Conservation (phyloP, 2,797 vertebrate genomes). For the Acropternis orthonyx region DNA sequence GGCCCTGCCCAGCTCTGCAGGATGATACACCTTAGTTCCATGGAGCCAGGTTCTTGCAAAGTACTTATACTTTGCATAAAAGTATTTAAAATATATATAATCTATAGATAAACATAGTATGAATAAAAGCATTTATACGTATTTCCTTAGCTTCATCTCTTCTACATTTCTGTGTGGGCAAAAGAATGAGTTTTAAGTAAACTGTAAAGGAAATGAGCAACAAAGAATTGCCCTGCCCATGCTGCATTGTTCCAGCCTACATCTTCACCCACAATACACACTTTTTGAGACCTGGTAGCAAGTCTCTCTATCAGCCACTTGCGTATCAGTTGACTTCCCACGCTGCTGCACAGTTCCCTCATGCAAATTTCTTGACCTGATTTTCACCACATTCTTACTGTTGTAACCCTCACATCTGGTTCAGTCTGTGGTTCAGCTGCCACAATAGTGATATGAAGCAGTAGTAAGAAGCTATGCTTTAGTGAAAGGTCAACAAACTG, state of each 20-base stretch:
- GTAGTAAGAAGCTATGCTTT: not conserved
- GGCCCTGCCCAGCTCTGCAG: not conserved
- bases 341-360: rapidly evolving
- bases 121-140: not conserved
- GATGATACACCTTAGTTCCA: not conserved
- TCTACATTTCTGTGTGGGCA: not conserved
- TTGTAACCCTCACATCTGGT: not conserved
- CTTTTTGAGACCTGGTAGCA: not conserved
- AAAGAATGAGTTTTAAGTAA: not conserved
- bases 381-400: not conserved
- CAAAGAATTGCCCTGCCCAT: not conserved
- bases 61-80: no score
- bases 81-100: no score
- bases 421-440: not conserved
- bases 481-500: not conserved
- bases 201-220: not conserved
- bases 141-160: not conserved
- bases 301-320: not conserved
- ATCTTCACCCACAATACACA: rapidly evolving
- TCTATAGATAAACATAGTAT: no score
- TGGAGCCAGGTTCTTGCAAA: not conserved
- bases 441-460: not conserved
- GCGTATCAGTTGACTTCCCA: not conserved
- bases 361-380: not conserved
- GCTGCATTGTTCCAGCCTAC: not conserved